Evolutionary conservation across 2,797 vertebrate species (phyloP).

Genomic region (Gastrophryne carolinensis): DNA sequence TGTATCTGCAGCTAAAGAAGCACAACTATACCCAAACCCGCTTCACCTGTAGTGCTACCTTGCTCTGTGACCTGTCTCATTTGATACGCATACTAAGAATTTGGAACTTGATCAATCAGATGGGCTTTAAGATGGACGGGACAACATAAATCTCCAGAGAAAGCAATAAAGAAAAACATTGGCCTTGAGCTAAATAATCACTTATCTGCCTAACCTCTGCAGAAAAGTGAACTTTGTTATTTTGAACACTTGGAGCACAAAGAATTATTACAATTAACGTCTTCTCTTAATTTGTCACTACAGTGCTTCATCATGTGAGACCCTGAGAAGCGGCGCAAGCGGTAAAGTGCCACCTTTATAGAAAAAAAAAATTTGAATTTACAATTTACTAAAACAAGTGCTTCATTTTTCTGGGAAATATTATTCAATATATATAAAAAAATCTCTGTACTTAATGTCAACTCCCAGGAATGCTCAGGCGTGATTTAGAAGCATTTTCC

Average conservation of each 20-base stretch:
- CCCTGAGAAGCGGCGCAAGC: neutral
- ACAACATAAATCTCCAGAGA: too few relatives aligned
- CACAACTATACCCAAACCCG: too few relatives aligned
- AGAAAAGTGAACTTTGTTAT: neutral
- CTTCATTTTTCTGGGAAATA: conserved; percentile 45
- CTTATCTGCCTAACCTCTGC: neutral
- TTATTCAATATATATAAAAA: conserved; percentile 37
- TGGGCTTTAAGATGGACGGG: too few relatives aligned
- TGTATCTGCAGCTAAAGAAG: too few relatives aligned
- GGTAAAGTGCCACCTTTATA: neutral
- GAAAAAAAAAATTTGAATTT: conserved; percentile 21
- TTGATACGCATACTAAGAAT: too few relatives aligned
- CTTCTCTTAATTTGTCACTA: neutral
- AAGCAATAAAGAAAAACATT: too few relatives aligned
- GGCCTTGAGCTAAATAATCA: too few relatives aligned
- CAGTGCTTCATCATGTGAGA: conserved; percentile 23
- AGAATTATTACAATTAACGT: conserved; percentile 14
- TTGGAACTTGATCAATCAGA: too few relatives aligned
- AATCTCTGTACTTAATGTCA: conserved; percentile 17
- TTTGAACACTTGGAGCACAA: neutral
- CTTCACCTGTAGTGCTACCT: too few relatives aligned
- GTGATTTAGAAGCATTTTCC: conserved; percentile 24
- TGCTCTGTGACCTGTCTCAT: too few relatives aligned
- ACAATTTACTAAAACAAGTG: conserved; percentile 47
- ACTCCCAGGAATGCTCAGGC: conserved; percentile 1